Percentiles rank a stretch among this genome's conserved stretches.
Evolutionary conservation across 2,113 vertebrate species (phyloP).

Genomic region (Desmodus rotundus): DNA sequence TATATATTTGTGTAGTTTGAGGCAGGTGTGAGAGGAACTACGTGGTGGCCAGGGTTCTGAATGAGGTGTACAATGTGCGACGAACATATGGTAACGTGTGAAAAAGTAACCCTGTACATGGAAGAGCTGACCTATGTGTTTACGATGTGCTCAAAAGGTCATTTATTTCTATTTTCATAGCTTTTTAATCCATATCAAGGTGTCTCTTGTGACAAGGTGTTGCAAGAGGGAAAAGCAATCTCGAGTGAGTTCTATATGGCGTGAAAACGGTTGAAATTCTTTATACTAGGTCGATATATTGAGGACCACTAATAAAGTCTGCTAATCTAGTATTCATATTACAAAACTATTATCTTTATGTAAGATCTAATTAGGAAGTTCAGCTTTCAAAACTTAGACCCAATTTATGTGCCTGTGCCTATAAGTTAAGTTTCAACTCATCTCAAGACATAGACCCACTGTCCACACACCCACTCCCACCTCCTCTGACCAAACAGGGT

Average conservation of each 20-base stretch:
- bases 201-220: neutral
- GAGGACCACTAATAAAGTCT: neutral
- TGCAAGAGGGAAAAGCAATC: neutral
- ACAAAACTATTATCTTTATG: neutral
- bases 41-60: slow-evolving; percentile 65
- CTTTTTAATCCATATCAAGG: slow-evolving; percentile 53
- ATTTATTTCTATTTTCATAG: slow-evolving; percentile 36
- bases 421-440: neutral
- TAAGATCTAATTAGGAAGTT: neutral
- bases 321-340: neutral
- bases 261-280: neutral
- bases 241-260: neutral
- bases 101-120: slow-evolving; percentile 46
- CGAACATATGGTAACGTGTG: slow-evolving; percentile 71
- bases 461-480: neutral
- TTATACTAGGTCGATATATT: neutral
- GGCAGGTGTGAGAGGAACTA: slow-evolving; percentile 71
- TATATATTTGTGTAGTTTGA: slow-evolving; percentile 33
- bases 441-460: neutral
- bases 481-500: neutral
- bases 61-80: slow-evolving; percentile 53
- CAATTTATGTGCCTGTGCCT: neutral
- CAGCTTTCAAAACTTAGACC: neutral
- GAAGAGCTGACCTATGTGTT: slow-evolving; percentile 52
- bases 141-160: slow-evolving; percentile 49